phyloP scores from a whole-genome alignment of 2,888 invertebrate species.

The Ophioninae sp. region DNA sequence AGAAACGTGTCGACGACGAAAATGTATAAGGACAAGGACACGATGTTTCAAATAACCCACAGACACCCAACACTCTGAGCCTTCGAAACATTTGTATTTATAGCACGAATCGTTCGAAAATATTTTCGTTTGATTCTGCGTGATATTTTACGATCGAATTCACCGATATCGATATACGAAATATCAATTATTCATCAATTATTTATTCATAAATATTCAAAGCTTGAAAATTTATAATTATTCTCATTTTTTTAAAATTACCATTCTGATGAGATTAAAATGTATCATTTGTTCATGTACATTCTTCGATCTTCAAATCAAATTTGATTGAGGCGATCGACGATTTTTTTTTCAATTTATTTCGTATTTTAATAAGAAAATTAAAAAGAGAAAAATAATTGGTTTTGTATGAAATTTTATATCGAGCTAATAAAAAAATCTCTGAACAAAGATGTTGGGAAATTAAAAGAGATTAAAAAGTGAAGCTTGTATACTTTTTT shows the following conservation, averaged over 20 bases:
- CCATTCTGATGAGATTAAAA: background rate
- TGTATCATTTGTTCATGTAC: background rate
- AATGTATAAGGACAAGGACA: constrained; percentile 42
- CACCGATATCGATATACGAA: background rate
- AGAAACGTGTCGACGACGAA: constrained; percentile 29
- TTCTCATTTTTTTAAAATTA: background rate
- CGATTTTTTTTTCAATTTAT: background rate
- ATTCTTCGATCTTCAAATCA: background rate
- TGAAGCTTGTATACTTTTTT: background rate
- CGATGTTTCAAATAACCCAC: constrained; percentile 26
- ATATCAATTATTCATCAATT: background rate
- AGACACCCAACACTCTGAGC: background rate
- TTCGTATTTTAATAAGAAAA: constrained; percentile 9
- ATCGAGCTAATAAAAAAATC: background rate
- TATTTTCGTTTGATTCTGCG: background rate
- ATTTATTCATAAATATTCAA: background rate
- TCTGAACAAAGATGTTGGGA: background rate
- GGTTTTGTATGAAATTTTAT: background rate
- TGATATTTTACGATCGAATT: background rate
- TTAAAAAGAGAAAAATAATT: background rate
- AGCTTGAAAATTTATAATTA: background rate
- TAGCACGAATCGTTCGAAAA: background rate
- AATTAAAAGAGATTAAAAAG: background rate
- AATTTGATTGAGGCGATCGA: background rate
- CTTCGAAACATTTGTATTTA: background rate